Conservation (phyloP, 2,888 invertebrate genomes). For the Ophioninae sp. region DNA sequence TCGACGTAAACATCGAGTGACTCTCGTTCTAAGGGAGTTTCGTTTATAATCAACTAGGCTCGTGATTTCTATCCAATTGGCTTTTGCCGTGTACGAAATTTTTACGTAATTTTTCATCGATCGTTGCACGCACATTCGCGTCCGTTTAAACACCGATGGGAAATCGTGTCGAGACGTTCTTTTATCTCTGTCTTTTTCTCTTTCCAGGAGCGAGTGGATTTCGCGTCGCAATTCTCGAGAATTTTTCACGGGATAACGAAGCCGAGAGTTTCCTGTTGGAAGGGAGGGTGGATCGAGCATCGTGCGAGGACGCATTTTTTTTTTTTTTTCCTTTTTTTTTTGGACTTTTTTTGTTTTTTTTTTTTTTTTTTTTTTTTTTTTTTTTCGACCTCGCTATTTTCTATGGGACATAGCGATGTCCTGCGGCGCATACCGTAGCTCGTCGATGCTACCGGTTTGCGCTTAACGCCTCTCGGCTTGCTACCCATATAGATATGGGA, state of each 20-base stretch:
- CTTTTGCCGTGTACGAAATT: conserved; percentile 57
- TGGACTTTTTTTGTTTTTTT: too few species aligned
- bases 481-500: conserved; percentile 9
- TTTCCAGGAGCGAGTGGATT: background rate
- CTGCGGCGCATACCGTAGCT: conserved; percentile 24
- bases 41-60: conserved; percentile 50
- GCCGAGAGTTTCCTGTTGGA: conserved; percentile 7
- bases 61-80: conserved; percentile 47
- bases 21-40: background rate
- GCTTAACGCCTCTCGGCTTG: conserved; percentile 28
- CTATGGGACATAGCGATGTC: conserved; percentile 48
- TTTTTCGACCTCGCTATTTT: conserved; percentile 14
- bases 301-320: conserved; percentile 13
- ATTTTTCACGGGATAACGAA: conserved; percentile 58
- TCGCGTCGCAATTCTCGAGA: conserved; percentile 24
- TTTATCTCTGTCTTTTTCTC: background rate
- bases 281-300: conserved; percentile 52
- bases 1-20: background rate
- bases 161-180: background rate
- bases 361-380: too few species aligned
- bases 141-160: background rate
- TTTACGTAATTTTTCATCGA: conserved; percentile 61
- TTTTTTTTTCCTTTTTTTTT: too few species aligned
- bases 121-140: background rate
- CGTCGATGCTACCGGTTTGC: conserved; percentile 19